Conservation (phyloP, 2,797 vertebrate species). For the Gymnoscopelus braueri region DNA sequence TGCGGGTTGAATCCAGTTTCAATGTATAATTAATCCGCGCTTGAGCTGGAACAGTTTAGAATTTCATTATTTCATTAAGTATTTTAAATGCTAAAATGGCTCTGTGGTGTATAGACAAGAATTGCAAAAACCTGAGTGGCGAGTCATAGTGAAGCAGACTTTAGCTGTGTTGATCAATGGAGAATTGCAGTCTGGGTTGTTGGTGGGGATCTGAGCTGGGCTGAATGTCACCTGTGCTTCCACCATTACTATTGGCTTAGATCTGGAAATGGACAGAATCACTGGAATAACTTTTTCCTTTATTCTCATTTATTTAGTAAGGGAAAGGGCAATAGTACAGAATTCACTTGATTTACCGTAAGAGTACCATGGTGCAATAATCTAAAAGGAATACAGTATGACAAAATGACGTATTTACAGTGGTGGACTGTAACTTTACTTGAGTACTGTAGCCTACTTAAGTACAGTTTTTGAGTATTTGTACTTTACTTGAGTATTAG, state of each 20-base stretch:
- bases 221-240: constrained; percentile 44
- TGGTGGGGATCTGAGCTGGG: constrained; percentile 70
- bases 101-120: background rate
- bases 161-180: background rate
- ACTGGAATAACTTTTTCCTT: no score
- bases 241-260: constrained; percentile 81
- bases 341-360: background rate
- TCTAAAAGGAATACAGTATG: background rate
- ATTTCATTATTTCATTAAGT: background rate
- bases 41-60: constrained; percentile 51
- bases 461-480: no score
- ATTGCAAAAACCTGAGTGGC: no score
- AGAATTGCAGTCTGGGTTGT: constrained; percentile 53
- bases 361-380: background rate
- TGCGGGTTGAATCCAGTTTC: constrained; percentile 70
- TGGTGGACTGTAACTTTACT: no score
- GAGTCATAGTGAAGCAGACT: constrained; percentile 76
- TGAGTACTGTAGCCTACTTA: no score
- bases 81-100: background rate
- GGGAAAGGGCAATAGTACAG: background rate
- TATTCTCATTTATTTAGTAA: no score
- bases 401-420: no score
- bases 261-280: constrained; percentile 64
- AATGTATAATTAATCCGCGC: constrained; percentile 72
- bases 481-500: no score